Evolutionary conservation across 2,888 invertebrate genomes (phyloP).

Genomic region (Lochmaea capreae): DNA sequence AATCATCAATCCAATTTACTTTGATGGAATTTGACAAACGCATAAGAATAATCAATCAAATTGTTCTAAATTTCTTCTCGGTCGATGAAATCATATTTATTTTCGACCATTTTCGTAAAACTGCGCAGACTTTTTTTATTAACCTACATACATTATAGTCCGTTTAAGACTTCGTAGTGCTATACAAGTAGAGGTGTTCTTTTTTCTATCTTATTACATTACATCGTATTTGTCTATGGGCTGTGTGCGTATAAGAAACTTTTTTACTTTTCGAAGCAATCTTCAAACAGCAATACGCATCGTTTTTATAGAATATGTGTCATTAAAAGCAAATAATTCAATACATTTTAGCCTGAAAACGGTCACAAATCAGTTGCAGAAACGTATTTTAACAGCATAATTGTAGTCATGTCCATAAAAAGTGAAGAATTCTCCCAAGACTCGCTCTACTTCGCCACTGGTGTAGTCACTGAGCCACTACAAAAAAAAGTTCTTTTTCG

Average conservation of each 20-base stretch:
- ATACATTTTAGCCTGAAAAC: neutral
- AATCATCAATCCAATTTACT: too few species aligned
- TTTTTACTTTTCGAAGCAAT: conserved; percentile 49
- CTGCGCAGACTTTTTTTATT: conserved; percentile 7
- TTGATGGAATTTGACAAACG: too few species aligned
- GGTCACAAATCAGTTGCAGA: too few species aligned
- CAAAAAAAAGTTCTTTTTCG: too few species aligned
- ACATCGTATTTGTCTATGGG: conserved; percentile 62
- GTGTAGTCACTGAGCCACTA: too few species aligned
- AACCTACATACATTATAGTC: conserved; percentile 42
- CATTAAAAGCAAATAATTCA: conserved; percentile 20
- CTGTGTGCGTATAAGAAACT: conserved; percentile 59
- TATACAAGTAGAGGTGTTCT: conserved; percentile 52
- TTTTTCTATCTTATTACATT: conserved; percentile 51
- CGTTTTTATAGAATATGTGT: conserved; percentile 27
- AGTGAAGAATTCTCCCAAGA: too few species aligned
- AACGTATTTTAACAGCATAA: too few species aligned
- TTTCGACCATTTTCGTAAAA: conserved; percentile 11
- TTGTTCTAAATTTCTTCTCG: too few species aligned
- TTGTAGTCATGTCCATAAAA: too few species aligned
- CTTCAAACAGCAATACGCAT: conserved; percentile 42
- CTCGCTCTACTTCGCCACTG: too few species aligned
- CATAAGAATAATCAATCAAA: too few species aligned
- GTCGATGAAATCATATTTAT: too few species aligned
- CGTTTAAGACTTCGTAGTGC: conserved; percentile 46